A percentile compares a stretch with the other conserved stretches of the same genome.
These are phyloP conservation scores for Enteromius radiatus DNA, from an alignment of 2,797 vertebrate genomes.

Conservation along the genomic window DNA sequence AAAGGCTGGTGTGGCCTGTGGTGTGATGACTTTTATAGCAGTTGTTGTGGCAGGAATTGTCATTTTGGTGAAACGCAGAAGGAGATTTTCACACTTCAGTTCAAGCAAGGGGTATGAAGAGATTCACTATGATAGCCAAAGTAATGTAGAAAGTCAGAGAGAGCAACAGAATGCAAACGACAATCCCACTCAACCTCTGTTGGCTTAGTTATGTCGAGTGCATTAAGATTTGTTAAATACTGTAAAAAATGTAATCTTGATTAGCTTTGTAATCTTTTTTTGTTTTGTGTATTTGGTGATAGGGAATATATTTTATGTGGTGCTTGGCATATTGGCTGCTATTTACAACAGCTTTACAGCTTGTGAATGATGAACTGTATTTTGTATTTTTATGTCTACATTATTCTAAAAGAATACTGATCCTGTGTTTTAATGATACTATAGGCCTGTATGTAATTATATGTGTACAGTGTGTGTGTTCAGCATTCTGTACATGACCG, in stretches of 20 bases:
- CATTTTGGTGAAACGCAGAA: constrained; percentile 66
- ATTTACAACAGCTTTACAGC: background rate
- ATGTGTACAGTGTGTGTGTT: background rate
- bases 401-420: background rate
- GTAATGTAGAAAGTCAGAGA: background rate
- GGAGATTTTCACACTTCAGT: constrained; percentile 12
- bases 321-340: background rate
- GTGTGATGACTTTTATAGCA: constrained; percentile 66
- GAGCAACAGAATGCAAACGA: constrained; percentile 7
- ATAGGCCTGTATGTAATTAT: background rate
- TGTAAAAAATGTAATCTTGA: background rate
- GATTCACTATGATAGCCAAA: background rate
- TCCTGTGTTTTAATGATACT: background rate
- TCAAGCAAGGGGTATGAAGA: constrained; percentile 20
- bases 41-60: constrained; percentile 62
- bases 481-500: background rate
- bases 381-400: background rate
- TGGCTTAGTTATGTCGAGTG: background rate
- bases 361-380: background rate
- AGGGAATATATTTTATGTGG: background rate
- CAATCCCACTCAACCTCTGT: constrained; percentile 6
- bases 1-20: constrained; percentile 70
- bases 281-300: background rate
- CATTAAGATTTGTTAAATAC: background rate
- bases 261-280: background rate